phyloP scores from a whole-genome alignment of 2,888 invertebrate species.

The Hermaeophaga mercurialis region DNA sequence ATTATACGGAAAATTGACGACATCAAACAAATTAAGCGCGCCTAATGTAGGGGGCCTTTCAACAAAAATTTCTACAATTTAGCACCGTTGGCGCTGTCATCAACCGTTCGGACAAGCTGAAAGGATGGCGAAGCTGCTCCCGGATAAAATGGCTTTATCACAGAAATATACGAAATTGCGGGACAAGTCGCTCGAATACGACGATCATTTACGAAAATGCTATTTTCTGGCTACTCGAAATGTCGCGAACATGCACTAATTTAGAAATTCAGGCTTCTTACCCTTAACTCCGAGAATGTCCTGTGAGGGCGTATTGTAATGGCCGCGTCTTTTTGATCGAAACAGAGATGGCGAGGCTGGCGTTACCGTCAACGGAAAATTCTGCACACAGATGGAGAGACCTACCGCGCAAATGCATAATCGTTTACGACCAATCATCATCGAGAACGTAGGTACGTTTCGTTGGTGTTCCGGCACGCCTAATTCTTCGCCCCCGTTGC shows the following conservation, averaged over 20 bases:
- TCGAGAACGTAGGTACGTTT: conserved; percentile 2
- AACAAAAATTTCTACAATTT: conserved; percentile 70
- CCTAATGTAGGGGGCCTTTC: conserved; percentile 67
- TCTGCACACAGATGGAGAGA: conserved; percentile 13
- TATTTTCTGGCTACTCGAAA: not conserved
- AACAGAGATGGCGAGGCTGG: conserved; percentile 61
- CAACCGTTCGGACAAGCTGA: conserved; percentile 58
- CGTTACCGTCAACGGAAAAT: conserved; percentile 29
- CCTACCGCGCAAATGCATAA: conserved; percentile 18
- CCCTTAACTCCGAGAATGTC: conserved; percentile 60
- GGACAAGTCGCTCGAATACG: not conserved
- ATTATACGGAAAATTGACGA: too few species aligned
- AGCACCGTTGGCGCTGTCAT: conserved; percentile 73
- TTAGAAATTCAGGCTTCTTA: conserved; percentile 45
- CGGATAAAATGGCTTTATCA: conserved; percentile 33
- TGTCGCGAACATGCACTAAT: conserved; percentile 7
- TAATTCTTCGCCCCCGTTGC: too few species aligned
- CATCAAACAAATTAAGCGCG: conserved; percentile 53
- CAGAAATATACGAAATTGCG: conserved; percentile 15
- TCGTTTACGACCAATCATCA: too few species aligned
- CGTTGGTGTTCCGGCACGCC: not conserved
- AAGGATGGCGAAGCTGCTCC: conserved; percentile 48
- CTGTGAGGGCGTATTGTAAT: conserved; percentile 65
- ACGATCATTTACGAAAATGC: not conserved
- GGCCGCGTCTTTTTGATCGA: conserved; percentile 54